Base-by-base conservation (phyloP, 2,797 vertebrate species). In the Valencia hispanica region DNA sequence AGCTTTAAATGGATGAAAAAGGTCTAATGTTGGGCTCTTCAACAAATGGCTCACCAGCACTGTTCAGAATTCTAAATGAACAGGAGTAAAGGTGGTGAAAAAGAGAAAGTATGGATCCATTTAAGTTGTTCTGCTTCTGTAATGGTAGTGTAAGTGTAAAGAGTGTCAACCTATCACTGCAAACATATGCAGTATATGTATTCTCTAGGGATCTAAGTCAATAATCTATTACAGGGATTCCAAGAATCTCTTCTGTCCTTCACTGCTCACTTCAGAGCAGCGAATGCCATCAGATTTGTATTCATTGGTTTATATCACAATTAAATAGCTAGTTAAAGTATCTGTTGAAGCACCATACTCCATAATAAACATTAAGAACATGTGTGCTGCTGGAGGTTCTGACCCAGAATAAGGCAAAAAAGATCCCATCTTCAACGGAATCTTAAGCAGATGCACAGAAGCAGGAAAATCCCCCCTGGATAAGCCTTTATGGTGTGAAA, bases 271-370 rank as follows among this genome's bases (percentile, higher is more conserved):
- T 86, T 79, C 68, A 79, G 92, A 89, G 85, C 78, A 90, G 88
- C 81, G 95, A 95, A 96, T 89, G 92, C 89, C 85, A 94, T 94
- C 88, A 94, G 93, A 95, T 95, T 96, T 96, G 95, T 95, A 96
- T 96, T 96, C 94, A 95, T 94, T 91, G 90, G 80, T 94, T 96
- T 96, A 89, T 92, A 92, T 95, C 91, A 90, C 87, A 91, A 93
- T 89, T 93, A 91, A 93, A 90, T 94, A 86, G 80, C 86, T 93
- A 81, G 84, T 91, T 65, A 94, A 95, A 94, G 55, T 89, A 93
- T 91, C 81, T 95, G 92, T 95, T 87, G 17, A 92, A 95, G 94
- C 84, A 75, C 94, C 95, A 74, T 82, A 76, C 87, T 72, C 48
- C 73, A 43, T 39, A 20, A 34, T 1, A 20, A 88, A 91, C 90